Percentiles rank a stretch among this genome's conserved stretches.
Conservation (phyloP, 2,113 vertebrate species). For the Montifringilla adamsi region DNA sequence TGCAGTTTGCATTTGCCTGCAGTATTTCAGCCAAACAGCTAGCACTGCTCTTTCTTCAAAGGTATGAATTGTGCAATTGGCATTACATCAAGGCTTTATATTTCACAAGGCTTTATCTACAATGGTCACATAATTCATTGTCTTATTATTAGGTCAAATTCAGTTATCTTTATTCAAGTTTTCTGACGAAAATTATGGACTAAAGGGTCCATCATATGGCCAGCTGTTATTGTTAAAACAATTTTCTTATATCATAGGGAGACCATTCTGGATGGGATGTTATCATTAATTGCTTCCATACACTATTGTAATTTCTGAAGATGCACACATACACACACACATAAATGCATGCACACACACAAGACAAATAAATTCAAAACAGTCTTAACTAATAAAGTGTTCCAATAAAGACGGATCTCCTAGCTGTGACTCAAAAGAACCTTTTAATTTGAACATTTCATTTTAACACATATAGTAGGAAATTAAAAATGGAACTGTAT, state of each 20-base stretch:
- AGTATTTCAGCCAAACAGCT: background rate
- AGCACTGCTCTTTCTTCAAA: background rate
- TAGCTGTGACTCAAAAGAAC: background rate
- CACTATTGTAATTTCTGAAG: background rate
- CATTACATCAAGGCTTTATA: background rate
- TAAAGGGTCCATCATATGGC: background rate
- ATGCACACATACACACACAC: no score
- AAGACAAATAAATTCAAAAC: background rate
- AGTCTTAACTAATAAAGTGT: background rate
- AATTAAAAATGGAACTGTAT: background rate
- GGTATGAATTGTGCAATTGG: background rate
- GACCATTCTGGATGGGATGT: background rate
- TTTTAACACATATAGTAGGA: background rate
- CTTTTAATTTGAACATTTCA: background rate
- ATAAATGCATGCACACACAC: background rate
- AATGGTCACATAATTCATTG: background rate
- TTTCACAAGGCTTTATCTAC: background rate
- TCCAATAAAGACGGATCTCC: background rate
- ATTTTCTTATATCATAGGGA: background rate
- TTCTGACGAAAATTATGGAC: background rate
- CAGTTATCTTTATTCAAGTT: background rate
- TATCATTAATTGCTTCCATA: background rate
- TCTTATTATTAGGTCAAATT: background rate
- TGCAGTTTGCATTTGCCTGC: constrained; percentile 6
- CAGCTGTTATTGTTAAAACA: background rate